A percentile compares a stretch with the other conserved stretches of the same genome.
Evolutionary conservation across 2,888 invertebrate genomes (phyloP).

Genomic region (Agelastica alni): DNA sequence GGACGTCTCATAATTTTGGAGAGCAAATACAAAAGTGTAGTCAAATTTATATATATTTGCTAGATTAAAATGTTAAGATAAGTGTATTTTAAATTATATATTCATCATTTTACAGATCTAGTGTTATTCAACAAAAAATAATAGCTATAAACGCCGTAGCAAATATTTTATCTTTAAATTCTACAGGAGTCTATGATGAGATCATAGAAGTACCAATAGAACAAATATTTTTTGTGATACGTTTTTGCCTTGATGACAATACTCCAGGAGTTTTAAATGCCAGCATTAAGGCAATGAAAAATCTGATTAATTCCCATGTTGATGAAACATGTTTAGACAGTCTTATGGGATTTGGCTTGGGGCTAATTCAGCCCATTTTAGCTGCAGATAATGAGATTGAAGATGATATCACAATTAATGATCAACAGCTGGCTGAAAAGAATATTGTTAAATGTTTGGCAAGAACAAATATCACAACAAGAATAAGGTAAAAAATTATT

Average conservation of each 20-base stretch:
- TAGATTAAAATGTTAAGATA: too few species aligned
- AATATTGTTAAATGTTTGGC: slow-evolving; percentile 77
- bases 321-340: slow-evolving; percentile 80
- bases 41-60: too few species aligned
- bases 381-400: slow-evolving; percentile 52
- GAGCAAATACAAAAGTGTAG: too few species aligned
- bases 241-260: slow-evolving; percentile 87
- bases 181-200: slow-evolving; percentile 76
- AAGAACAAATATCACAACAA: slow-evolving; percentile 75
- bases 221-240: slow-evolving; percentile 77
- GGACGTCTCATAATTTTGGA: too few species aligned
- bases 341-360: slow-evolving; percentile 68
- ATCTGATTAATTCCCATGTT: slow-evolving; percentile 73
- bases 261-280: slow-evolving; percentile 73
- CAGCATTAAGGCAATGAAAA: slow-evolving; percentile 75
- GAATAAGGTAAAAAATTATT: slow-evolving; percentile 69
- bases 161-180: slow-evolving; percentile 74
- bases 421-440: slow-evolving; percentile 82
- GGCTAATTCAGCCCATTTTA: slow-evolving; percentile 65
- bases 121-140: slow-evolving; percentile 81
- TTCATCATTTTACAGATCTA: slow-evolving; percentile 59
- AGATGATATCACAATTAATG: slow-evolving; percentile 73
- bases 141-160: slow-evolving; percentile 79
- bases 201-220: slow-evolving; percentile 75
- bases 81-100: background rate